These are phyloP conservation scores for Oncorhynchus masou DNA, from an alignment of 2,113 vertebrate species.

Conservation along the genomic window DNA sequence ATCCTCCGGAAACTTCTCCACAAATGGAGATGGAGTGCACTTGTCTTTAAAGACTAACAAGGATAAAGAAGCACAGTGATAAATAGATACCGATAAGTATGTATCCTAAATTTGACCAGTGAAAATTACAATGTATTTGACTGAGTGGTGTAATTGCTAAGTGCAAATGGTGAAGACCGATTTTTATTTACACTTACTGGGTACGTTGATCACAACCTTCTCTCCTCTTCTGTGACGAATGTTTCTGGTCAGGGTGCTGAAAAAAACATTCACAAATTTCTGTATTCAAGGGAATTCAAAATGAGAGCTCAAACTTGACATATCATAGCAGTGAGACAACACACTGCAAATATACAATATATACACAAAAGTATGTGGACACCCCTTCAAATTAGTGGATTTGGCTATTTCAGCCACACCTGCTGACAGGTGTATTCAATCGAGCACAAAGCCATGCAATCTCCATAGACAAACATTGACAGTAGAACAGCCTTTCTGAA, in stretches of 20 bases:
- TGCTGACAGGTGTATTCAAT: too few relatives aligned
- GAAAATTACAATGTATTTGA: not conserved
- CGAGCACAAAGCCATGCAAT: too few relatives aligned
- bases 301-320: not conserved
- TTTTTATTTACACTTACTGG: slow-evolving; percentile 78
- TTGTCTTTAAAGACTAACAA: slow-evolving; percentile 91
- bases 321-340: not conserved
- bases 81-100: not conserved
- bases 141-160: not conserved
- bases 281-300: not conserved
- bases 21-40: slow-evolving; percentile 85
- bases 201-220: slow-evolving; percentile 96
- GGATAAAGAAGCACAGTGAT: not conserved
- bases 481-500: too few relatives aligned
- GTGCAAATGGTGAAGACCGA: slow-evolving; percentile 19
- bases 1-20: slow-evolving; percentile 87
- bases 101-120: not conserved
- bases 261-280: slow-evolving; percentile 45
- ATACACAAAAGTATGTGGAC: too few relatives aligned
- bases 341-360: not conserved
- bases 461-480: too few relatives aligned
- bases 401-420: too few relatives aligned
- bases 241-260: slow-evolving; percentile 92
- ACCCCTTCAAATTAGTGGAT: too few relatives aligned
- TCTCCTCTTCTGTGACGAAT: slow-evolving; percentile 93